These are phyloP conservation scores for Zoanthus sansibaricus DNA, from an alignment of 92 coral and sea anemone species.

Conservation along the genomic window DNA sequence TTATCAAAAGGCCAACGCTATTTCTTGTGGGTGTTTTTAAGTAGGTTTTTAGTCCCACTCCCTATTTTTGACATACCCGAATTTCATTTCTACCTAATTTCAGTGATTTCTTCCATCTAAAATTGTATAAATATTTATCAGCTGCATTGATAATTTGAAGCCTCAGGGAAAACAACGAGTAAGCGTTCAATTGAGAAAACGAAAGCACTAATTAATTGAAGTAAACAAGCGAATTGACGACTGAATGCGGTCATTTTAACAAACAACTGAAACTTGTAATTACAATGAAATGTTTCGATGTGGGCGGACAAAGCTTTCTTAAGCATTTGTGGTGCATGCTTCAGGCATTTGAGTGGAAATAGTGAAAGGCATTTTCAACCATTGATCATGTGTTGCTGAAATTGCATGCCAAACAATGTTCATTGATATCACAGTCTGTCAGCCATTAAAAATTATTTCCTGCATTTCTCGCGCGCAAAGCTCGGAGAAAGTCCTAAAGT, in stretches of 20 bases:
- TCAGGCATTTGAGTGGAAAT: constrained; percentile 23
- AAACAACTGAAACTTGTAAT: constrained; percentile 36
- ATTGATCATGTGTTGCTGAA: constrained; percentile 4
- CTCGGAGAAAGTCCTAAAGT: neutral
- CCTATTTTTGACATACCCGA: neutral
- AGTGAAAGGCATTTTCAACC: constrained; percentile 16
- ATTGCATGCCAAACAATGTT: neutral
- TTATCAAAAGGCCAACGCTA: neutral
- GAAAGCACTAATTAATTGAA: constrained; percentile 17
- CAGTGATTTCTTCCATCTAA: constrained; percentile 3
- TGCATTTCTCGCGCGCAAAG: neutral
- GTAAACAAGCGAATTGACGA: constrained; percentile 34
- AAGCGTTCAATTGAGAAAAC: constrained; percentile 47
- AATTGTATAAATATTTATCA: constrained; percentile 77
- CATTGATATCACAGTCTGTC: constrained; percentile 13
- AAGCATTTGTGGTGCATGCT: neutral
- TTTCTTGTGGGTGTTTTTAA: constrained; percentile 1
- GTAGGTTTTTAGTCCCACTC: neutral
- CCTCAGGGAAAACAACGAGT: constrained; percentile 77
- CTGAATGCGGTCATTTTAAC: constrained; percentile 21
- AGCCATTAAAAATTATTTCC: neutral
- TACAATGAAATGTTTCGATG: constrained; percentile 18
- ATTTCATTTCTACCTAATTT: neutral
- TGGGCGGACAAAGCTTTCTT: constrained; percentile 32
- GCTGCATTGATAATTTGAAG: constrained; percentile 68